These are phyloP conservation scores for Abramis brama DNA, from an alignment of 2,113 vertebrate species.

Conservation along the genomic window DNA sequence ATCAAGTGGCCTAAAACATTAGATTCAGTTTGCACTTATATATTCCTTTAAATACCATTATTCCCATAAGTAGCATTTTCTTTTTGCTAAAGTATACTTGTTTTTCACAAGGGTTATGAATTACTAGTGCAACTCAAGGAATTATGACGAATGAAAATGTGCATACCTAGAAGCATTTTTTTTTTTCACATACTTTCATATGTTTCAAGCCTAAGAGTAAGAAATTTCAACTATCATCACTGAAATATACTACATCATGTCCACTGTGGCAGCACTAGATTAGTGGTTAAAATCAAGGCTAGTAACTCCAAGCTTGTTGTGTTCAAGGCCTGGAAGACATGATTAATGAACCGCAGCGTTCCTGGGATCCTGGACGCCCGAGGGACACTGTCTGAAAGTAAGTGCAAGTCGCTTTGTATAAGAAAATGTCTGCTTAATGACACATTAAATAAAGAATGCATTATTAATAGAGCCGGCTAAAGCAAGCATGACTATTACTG, in stretches of 20 bases:
- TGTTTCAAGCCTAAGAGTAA: not conserved
- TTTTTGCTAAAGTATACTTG: not conserved
- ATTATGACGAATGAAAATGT: not conserved
- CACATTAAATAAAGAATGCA: slow-evolving; percentile 16
- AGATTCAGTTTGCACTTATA: not conserved
- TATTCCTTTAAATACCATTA: not conserved
- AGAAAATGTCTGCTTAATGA: slow-evolving; percentile 30
- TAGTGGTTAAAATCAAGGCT: slow-evolving; percentile 5
- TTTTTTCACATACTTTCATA: not conserved
- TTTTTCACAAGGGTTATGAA: not conserved
- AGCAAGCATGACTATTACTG: not conserved
- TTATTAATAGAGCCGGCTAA: not conserved
- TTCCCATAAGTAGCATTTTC: not conserved
- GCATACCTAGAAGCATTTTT: not conserved
- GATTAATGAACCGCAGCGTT: not conserved
- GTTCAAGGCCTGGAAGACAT: not conserved
- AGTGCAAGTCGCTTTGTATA: slow-evolving; percentile 13
- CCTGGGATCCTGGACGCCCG: slow-evolving; percentile 12
- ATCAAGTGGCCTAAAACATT: no score
- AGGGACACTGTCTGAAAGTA: slow-evolving; percentile 14
- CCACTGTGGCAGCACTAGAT: not conserved
- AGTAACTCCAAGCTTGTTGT: slow-evolving; percentile 19
- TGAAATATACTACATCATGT: not conserved
- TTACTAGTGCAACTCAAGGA: not conserved
- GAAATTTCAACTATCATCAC: not conserved